Evolutionary conservation across 2,888 invertebrate genomes (phyloP).

Genomic region (Saturnia pavonia): DNA sequence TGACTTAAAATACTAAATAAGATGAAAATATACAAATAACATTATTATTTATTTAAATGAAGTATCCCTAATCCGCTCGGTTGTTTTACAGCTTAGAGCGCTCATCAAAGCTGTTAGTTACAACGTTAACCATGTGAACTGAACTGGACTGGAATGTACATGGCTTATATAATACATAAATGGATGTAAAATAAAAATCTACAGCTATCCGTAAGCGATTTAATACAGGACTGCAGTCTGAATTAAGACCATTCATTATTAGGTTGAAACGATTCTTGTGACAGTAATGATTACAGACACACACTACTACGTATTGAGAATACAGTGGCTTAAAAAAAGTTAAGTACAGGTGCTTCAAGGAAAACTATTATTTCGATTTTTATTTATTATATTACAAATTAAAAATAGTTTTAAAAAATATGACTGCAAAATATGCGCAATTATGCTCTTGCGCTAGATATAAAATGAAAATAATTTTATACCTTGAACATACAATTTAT

Average conservation of each 20-base stretch:
- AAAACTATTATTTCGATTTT: no score
- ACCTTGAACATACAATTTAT: no score
- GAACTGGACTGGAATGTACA: neutral
- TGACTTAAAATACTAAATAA: neutral
- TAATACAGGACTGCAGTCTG: neutral
- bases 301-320: no score
- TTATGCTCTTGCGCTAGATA: no score
- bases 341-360: no score
- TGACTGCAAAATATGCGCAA: no score
- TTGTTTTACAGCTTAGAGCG: neutral
- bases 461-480: no score
- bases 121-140: constrained; percentile 4
- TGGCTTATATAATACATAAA: neutral
- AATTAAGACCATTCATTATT: neutral
- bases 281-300: no score
- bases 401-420: no score
- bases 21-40: neutral
- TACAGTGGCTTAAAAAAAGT: no score
- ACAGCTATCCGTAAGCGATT: neutral
- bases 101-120: constrained; percentile 6
- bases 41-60: neutral
- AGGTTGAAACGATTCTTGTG: no score
- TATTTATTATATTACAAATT: no score
- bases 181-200: neutral
- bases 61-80: neutral